Percentiles rank a stretch among this genome's conserved stretches.
Conservation (phyloP, 2,888 invertebrate species). For the Cinara cedri region DNA sequence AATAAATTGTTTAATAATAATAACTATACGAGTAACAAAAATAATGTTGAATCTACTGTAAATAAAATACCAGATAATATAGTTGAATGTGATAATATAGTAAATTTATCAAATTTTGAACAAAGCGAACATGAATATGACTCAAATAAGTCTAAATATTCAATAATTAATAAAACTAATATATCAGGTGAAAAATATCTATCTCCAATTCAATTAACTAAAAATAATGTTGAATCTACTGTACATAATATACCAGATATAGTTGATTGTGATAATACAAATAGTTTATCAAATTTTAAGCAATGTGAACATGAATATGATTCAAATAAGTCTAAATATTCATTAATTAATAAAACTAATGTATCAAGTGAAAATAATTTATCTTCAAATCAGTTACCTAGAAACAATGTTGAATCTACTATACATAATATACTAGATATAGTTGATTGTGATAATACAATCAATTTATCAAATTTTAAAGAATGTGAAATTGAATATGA, state of each 20-base stretch:
- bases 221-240: not conserved
- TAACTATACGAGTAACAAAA: too few relatives aligned
- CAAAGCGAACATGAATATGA: not conserved
- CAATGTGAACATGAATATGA: not conserved
- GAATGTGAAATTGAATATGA: not conserved
- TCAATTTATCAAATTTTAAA: not conserved
- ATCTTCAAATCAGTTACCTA: not conserved
- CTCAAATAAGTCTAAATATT: not conserved
- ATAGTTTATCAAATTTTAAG: not conserved
- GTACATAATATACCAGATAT: not conserved
- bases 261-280: not conserved
- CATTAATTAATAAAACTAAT: not conserved
- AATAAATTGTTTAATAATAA: not conserved
- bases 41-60: not conserved
- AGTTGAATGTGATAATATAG: not conserved
- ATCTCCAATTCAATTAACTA: not conserved
- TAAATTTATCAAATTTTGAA: not conserved
- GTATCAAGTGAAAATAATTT: too few relatives aligned
- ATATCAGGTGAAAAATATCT: too few relatives aligned
- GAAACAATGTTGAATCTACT: not conserved
- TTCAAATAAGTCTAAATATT: not conserved
- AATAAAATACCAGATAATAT: not conserved
- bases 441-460: not conserved
- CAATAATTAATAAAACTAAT: constrained; percentile 1
- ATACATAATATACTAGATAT: not conserved